phyloP scores from a whole-genome alignment of 2,888 invertebrate species.

The Scaptomyza tumidula region DNA sequence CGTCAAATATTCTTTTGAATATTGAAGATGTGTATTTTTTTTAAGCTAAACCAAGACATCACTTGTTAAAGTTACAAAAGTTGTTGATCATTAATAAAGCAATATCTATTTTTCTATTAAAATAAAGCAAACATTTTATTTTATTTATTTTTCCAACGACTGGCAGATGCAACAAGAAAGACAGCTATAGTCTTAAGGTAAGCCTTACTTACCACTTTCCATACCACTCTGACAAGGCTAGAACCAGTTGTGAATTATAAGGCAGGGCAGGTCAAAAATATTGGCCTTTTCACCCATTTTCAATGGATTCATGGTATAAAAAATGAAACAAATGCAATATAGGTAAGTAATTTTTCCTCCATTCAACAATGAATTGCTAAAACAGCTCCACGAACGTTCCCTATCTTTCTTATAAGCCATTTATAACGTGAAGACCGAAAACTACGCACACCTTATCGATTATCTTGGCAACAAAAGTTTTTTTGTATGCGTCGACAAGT shows the following conservation, averaged over 20 bases:
- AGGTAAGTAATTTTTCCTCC: not conserved
- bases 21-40: slow-evolving; percentile 8
- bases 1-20: slow-evolving; percentile 7
- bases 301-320: too few relatives aligned
- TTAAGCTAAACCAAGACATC: slow-evolving; percentile 38
- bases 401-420: not conserved
- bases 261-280: too few relatives aligned
- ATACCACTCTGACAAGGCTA: too few relatives aligned
- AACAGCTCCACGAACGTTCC: not conserved
- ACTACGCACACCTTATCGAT: slow-evolving; percentile 20
- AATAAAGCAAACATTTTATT: not conserved
- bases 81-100: slow-evolving; percentile 50
- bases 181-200: too few relatives aligned
- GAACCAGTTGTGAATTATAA: too few relatives aligned
- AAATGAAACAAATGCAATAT: too few relatives aligned
- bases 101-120: slow-evolving; percentile 22
- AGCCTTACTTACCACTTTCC: too few relatives aligned
- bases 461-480: slow-evolving; percentile 27
- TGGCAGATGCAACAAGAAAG: too few relatives aligned
- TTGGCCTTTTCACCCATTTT: too few relatives aligned
- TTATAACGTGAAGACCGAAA: not conserved
- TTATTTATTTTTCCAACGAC: not conserved
- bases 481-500: slow-evolving; percentile 20
- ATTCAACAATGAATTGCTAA: not conserved
- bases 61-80: slow-evolving; percentile 32